phyloP scores from a whole-genome alignment of 2,888 invertebrate genomes.

The Myopa testacea region DNA sequence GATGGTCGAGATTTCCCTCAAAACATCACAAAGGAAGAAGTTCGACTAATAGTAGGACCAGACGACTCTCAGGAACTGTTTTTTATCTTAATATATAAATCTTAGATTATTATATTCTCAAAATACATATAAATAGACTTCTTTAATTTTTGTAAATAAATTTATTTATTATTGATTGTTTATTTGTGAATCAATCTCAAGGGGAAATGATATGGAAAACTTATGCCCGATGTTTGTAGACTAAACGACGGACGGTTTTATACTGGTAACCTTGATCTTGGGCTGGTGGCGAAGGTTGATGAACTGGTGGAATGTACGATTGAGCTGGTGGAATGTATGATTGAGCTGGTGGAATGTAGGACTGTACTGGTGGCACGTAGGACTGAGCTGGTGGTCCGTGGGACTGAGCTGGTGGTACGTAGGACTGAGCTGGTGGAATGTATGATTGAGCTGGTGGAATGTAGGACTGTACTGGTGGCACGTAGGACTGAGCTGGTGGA shows the following conservation, averaged over 20 bases:
- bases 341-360: conserved; percentile 40
- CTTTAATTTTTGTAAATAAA: not conserved
- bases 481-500: conserved; percentile 26
- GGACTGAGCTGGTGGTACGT: conserved; percentile 26
- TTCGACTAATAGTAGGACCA: too few species aligned
- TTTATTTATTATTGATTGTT: not conserved
- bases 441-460: conserved; percentile 30
- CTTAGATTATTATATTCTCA: too few species aligned
- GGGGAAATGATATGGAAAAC: not conserved
- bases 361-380: conserved; percentile 41
- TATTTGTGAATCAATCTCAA: not conserved
- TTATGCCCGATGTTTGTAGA: conserved; percentile 43
- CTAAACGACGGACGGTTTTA: conserved; percentile 46
- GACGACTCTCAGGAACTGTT: too few species aligned
- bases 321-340: conserved; percentile 46
- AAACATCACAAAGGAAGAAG: too few species aligned
- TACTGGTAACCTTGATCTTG: conserved; percentile 47
- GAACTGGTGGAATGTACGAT: conserved; percentile 15
- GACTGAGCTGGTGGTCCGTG: not conserved
- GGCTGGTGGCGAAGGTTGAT: conserved; percentile 11
- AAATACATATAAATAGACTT: too few species aligned
- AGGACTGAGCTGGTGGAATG: conserved; percentile 44
- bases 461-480: conserved; percentile 39
- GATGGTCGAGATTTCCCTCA: too few species aligned
- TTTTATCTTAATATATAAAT: too few species aligned